Base-by-base conservation (phyloP, 2,113 vertebrate genomes). In the Lutjanus erythropterus region DNA sequence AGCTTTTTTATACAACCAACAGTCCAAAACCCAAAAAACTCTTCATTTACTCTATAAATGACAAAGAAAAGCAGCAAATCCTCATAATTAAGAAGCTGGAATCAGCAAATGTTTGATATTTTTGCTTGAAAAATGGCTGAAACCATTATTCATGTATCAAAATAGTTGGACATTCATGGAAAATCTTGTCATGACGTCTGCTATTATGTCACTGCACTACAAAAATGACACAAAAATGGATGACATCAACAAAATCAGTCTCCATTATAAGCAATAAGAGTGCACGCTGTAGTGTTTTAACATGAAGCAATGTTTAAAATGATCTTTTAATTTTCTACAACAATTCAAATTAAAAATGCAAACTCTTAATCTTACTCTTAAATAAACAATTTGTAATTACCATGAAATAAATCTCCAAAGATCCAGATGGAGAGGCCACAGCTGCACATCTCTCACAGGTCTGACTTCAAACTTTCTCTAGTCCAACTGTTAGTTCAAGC, bases 381-480 rank as follows among this genome's bases (percentile, higher is more conserved):
- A 74, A 62, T 27, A 71, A 77, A 74, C 16, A 75, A n/a, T n/a
- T 25, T 33, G 39, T 83, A 71, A 78, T 93, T 94, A 94, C 93
- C 93, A 86, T 92, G 79, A 79, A 87, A 84, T 56, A 90, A 53
- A 85, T 93, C 90, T 78, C 90, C 86, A 71, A 91, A 87, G 84
- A 93, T 92, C 93, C 93, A 92, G 71, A 92, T 70, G 76, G 86
- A 91, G 83, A 93, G 86, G 46, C 92, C 90, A 58, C 93, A 93
- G 81, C 89, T 91, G 89, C 92, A 94, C 92, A 93, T 94, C 44
- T 86, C 79, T 71, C 49, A 50, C 29, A 49, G 8, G 35, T 75
- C 70, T 62, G 60, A 64, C 65, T 67, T 58, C 66, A 52, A 37
- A 29, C 65, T 50, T 39, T 37, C 65, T 69, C 78, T 49, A 37